A percentile compares a stretch with the other conserved stretches of the same genome.
phyloP scores from a whole-genome alignment of 2,113 vertebrate species.

The Natator depressus region DNA sequence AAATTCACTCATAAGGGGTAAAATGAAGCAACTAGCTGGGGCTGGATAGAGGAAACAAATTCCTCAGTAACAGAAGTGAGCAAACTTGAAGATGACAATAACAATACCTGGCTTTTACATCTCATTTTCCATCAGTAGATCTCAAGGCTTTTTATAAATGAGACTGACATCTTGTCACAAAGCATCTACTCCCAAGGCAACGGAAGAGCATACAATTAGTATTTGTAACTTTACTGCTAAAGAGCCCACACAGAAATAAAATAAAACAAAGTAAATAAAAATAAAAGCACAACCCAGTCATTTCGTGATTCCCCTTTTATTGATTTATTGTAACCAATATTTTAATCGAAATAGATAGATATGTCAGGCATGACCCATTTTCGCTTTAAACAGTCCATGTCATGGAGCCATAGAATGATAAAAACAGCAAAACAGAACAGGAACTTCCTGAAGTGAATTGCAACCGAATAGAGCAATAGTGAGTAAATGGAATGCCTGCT shows the following conservation, averaged over 20 bases:
- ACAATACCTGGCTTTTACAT: neutral
- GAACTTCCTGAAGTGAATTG: neutral
- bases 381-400: accelerated
- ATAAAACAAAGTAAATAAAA: neutral
- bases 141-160: neutral
- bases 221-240: neutral
- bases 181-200: neutral
- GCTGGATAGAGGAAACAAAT: neutral
- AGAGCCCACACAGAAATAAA: neutral
- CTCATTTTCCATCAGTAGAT: neutral
- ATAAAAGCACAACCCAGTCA: neutral
- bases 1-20: neutral
- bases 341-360: neutral
- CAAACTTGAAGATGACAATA: neutral
- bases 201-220: neutral
- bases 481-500: neutral
- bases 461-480: neutral
- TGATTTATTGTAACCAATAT: neutral
- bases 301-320: neutral
- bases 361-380: neutral
- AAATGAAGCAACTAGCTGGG: neutral
- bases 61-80: neutral
- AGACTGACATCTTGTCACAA: neutral
- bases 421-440: neutral
- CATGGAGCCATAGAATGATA: neutral